Evolutionary conservation across 2,888 invertebrate genomes (phyloP).

Genomic region (Diploptera punctata): DNA sequence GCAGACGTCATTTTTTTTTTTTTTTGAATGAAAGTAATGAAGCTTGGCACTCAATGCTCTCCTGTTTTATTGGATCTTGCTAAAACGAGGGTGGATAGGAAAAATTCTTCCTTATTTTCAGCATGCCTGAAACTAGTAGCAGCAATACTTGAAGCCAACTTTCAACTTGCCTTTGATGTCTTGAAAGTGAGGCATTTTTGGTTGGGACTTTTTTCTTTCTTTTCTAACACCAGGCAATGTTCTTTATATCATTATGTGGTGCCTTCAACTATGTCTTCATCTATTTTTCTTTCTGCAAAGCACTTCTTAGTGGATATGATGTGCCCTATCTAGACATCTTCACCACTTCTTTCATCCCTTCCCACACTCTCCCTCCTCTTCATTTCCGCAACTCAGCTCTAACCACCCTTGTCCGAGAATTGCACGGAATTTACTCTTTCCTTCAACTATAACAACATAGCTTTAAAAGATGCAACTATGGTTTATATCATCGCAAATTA

Average conservation of each 20-base stretch:
- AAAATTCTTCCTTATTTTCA: background rate
- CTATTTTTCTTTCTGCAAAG: slow-evolving; percentile 18
- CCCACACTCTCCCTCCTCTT: background rate
- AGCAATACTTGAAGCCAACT: background rate
- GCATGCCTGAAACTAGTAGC: background rate
- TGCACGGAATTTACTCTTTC: background rate
- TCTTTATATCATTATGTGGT: slow-evolving; percentile 21
- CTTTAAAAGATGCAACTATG: background rate
- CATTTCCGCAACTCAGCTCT: background rate
- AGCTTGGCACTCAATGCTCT: slow-evolving; percentile 6
- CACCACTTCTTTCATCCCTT: background rate
- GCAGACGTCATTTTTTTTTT: background rate
- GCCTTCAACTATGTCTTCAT: slow-evolving; percentile 7
- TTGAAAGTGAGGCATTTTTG: slow-evolving; percentile 31
- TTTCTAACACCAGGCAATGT: slow-evolving; percentile 12
- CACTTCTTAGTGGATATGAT: background rate
- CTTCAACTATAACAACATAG: background rate
- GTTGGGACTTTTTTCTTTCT: background rate
- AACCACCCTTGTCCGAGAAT: background rate
- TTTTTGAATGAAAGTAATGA: slow-evolving; percentile 1
- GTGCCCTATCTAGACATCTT: slow-evolving; percentile 1
- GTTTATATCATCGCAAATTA: too few relatives aligned
- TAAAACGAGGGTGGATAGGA: too few relatives aligned
- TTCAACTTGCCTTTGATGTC: slow-evolving; percentile 26
- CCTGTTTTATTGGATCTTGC: background rate